These are phyloP conservation scores for Sturnus vulgaris DNA, from an alignment of 2,113 vertebrate species.

Conservation along the genomic window DNA sequence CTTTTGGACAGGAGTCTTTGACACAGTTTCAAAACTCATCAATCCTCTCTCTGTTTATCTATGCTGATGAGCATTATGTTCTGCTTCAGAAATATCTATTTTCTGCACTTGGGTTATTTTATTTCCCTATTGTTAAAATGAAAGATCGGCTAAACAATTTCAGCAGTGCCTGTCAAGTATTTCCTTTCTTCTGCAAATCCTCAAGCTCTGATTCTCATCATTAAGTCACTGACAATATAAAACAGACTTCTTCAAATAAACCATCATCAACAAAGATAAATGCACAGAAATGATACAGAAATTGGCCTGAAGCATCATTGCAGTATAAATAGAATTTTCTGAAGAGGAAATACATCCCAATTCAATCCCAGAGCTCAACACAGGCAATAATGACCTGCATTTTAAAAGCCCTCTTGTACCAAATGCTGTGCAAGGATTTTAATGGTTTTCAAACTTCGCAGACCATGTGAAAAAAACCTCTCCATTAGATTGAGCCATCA, in stretches of 20 bases:
- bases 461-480: background rate
- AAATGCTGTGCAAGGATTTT: background rate
- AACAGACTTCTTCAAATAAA: slow-evolving; percentile 28
- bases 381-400: background rate
- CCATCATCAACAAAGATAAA: slow-evolving; percentile 27
- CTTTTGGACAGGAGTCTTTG: background rate
- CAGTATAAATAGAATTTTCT: slow-evolving; percentile 26
- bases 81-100: slow-evolving; percentile 30
- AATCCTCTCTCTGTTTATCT: slow-evolving; percentile 24
- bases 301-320: background rate
- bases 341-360: background rate
- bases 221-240: slow-evolving; percentile 42
- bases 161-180: background rate
- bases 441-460: background rate
- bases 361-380: background rate
- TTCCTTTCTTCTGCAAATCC: slow-evolving; percentile 34
- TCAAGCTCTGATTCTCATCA: slow-evolving; percentile 43
- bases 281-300: background rate
- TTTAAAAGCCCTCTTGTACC: background rate
- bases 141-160: slow-evolving; percentile 34
- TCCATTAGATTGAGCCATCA: background rate
- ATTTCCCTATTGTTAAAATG: slow-evolving; percentile 40
- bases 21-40: background rate
- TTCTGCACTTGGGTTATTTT: slow-evolving; percentile 44
- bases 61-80: slow-evolving; percentile 29